Conservation (phyloP, 2,888 invertebrate species). For the Pristionchus entomophagus region DNA sequence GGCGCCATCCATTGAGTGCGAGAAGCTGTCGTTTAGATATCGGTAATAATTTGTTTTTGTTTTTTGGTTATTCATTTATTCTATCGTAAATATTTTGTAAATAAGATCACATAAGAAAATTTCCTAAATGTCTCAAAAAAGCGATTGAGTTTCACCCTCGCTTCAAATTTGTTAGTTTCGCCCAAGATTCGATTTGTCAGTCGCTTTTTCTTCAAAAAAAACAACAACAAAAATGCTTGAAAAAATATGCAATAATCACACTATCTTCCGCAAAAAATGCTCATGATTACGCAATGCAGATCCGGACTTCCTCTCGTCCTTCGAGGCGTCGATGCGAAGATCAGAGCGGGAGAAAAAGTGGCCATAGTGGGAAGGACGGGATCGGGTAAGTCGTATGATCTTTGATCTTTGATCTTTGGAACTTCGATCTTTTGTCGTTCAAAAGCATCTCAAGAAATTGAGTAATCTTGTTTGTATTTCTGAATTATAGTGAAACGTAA, state of each 20-base stretch:
- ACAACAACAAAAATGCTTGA: no score
- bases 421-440: no score
- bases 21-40: slow-evolving; percentile 29
- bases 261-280: neutral
- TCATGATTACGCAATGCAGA: neutral
- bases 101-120: neutral
- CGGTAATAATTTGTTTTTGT: neutral
- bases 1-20: slow-evolving; percentile 26
- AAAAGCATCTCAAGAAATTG: neutral
- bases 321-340: neutral
- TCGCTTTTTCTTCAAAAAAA: no score
- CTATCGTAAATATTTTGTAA: no score
- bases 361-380: slow-evolving; percentile 77
- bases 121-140: neutral
- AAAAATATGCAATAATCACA: no score
- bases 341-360: slow-evolving; percentile 84
- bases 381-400: slow-evolving; percentile 63
- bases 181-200: no score
- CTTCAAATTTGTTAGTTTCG: no score
- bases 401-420: neutral
- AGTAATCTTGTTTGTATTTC: neutral
- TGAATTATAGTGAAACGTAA: neutral
- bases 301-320: slow-evolving; percentile 31
- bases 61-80: no score
- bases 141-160: no score